phyloP scores from a whole-genome alignment of 2,797 vertebrate genomes.

The Distichodus sexfasciatus region DNA sequence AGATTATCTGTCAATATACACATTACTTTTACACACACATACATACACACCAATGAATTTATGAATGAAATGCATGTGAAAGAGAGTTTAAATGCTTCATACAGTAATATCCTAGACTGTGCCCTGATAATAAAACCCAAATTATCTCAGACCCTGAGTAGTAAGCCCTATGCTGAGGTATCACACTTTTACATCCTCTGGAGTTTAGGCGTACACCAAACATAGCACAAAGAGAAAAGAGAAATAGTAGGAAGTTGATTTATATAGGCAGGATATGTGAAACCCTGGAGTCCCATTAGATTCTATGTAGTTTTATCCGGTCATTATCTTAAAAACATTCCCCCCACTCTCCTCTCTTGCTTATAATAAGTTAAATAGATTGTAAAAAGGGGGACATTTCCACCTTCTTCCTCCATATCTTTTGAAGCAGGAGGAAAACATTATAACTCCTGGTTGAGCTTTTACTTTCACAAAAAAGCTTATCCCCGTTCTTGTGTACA shows the following conservation, averaged over 20 bases:
- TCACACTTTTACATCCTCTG: background rate
- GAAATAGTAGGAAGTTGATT: background rate
- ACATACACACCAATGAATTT: background rate
- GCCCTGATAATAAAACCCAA: background rate
- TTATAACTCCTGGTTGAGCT: background rate
- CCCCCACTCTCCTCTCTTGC: background rate
- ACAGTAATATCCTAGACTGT: background rate
- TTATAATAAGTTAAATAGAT: background rate
- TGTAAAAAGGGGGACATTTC: no score
- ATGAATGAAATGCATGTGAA: constrained; percentile 5
- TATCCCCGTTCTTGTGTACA: background rate
- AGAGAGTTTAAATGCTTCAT: background rate
- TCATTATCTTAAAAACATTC: background rate
- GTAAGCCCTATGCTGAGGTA: background rate
- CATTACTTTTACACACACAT: background rate
- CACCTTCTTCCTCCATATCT: no score
- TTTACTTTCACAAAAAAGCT: background rate
- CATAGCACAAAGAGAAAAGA: background rate
- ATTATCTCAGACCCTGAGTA: background rate
- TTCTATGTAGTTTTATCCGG: background rate
- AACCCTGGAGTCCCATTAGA: background rate
- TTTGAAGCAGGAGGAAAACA: no score
- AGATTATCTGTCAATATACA: constrained; percentile 27
- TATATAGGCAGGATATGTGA: background rate
- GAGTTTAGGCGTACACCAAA: background rate